Conservation (phyloP, 2,888 invertebrate species). For the Cantharis nigra region DNA sequence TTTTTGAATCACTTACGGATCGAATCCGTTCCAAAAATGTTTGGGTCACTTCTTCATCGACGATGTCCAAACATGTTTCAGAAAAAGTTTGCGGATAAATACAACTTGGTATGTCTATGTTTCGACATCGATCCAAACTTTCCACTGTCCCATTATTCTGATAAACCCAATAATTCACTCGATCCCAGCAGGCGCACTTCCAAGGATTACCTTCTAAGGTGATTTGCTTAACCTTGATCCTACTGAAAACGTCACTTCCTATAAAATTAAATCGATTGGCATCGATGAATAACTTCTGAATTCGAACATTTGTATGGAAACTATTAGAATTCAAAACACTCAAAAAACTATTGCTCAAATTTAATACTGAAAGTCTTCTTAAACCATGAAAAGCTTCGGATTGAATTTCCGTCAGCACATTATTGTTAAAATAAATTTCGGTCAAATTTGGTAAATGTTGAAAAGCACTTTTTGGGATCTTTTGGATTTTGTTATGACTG, state of each 20-base stretch:
- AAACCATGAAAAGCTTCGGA: background rate
- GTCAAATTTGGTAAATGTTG: background rate
- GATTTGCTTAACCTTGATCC: background rate
- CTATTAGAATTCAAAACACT: background rate
- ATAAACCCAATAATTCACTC: background rate
- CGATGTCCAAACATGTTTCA: background rate
- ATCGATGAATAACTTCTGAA: background rate
- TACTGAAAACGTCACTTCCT: background rate
- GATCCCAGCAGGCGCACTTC: background rate
- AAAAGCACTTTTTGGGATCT: background rate
- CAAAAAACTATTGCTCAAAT: background rate
- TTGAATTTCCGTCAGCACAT: background rate
- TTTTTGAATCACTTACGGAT: background rate
- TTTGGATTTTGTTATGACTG: background rate
- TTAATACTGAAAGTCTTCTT: background rate
- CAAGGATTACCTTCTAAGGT: background rate
- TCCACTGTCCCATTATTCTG: background rate
- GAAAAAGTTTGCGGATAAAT: conserved; percentile 1
- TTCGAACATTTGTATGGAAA: background rate
- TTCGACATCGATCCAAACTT: background rate
- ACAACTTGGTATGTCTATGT: conserved; percentile 1
- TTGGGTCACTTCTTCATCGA: background rate
- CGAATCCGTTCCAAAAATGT: background rate
- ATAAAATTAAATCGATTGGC: conserved; percentile 5
- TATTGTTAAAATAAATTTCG: background rate